Evolutionary conservation across 2,888 invertebrate genomes (phyloP).

Genomic region (Archips crataeganus): DNA sequence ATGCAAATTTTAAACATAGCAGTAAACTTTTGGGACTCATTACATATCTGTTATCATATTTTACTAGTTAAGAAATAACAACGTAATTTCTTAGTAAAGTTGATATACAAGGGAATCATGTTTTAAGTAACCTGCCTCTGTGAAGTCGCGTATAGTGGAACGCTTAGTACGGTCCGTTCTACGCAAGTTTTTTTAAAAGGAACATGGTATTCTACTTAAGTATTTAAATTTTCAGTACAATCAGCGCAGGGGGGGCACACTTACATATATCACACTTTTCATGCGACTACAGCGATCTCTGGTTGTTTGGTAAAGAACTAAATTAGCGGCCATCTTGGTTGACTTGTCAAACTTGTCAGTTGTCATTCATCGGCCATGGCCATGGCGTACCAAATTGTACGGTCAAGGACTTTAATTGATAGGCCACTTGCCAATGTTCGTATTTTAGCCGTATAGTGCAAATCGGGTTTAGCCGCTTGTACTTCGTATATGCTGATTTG

Average conservation of each 20-base stretch:
- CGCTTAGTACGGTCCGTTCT: background rate
- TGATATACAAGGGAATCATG: background rate
- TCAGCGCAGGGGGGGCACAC: background rate
- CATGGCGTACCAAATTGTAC: too few species aligned
- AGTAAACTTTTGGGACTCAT: background rate
- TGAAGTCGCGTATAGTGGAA: conserved; percentile 7
- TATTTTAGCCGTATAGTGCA: too few species aligned
- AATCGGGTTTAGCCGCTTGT: too few species aligned
- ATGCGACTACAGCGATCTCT: too few species aligned
- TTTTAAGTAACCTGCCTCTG: background rate
- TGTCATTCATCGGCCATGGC: too few species aligned
- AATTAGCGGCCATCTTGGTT: too few species aligned
- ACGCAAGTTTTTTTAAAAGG: background rate
- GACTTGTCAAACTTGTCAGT: too few species aligned
- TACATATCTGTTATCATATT: background rate
- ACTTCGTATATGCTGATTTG: too few species aligned
- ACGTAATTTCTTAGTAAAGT: background rate
- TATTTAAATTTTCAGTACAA: background rate
- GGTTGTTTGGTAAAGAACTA: too few species aligned
- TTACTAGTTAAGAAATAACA: background rate
- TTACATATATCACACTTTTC: too few species aligned
- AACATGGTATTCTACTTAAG: background rate
- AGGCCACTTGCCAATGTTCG: too few species aligned
- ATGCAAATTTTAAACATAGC: background rate
- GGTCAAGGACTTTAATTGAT: too few species aligned